Evolutionary conservation across 2,797 vertebrate species (phyloP).

Genomic region (Amblyopsis hoosieri): DNA sequence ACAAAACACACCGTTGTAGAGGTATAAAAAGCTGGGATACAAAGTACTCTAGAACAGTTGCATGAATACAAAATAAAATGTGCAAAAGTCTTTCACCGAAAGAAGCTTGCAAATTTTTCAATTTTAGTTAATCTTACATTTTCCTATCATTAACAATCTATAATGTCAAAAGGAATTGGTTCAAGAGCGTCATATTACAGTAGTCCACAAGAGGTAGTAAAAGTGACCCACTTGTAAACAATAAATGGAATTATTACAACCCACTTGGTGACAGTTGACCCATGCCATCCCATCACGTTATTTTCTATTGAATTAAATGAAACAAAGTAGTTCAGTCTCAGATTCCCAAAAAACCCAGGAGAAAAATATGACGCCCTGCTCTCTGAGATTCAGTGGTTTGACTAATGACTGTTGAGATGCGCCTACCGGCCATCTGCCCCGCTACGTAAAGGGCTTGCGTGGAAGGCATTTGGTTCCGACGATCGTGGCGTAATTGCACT

Average conservation of each 20-base stretch:
- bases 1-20: conserved; percentile 29
- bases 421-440: background rate
- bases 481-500: conserved; percentile 4
- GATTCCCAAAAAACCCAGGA: background rate
- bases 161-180: conserved; percentile 38
- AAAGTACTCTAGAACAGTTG: conserved; percentile 28
- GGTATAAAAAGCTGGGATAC: conserved; percentile 50
- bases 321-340: background rate
- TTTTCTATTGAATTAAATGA: background rate
- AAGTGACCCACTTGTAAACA: conserved; percentile 57
- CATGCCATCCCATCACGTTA: conserved; percentile 9
- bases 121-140: conserved; percentile 19
- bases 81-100: conserved; percentile 32
- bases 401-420: background rate
- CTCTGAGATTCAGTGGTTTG: background rate
- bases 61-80: conserved; percentile 50
- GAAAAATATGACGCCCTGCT: background rate
- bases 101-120: conserved; percentile 18
- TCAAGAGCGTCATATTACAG: conserved; percentile 31
- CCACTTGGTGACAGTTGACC: conserved; percentile 34
- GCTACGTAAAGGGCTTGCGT: background rate
- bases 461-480: conserved; percentile 32
- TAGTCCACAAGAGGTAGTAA: conserved; percentile 64
- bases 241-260: conserved; percentile 25
- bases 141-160: conserved; percentile 27